These are phyloP conservation scores for Isurus oxyrinchus DNA, from an alignment of 2,113 vertebrate genomes.

Conservation along the genomic window DNA sequence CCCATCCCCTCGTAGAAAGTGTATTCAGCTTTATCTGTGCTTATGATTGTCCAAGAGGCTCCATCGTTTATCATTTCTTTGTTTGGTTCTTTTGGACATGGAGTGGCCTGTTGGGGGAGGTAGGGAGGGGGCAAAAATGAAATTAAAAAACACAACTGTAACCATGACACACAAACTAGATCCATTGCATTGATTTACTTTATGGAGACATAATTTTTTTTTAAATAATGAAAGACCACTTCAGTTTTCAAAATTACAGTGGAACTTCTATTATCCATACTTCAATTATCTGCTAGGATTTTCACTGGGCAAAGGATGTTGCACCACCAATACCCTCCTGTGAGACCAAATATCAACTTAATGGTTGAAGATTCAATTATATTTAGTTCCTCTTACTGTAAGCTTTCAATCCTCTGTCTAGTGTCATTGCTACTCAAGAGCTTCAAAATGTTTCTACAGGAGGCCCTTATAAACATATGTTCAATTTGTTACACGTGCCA, in stretches of 20 bases:
- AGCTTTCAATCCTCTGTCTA: neutral
- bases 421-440: neutral
- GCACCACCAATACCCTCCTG: neutral
- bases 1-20: conserved; percentile 99
- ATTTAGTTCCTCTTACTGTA: neutral
- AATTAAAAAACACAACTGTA: conserved; percentile 13
- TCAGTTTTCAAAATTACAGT: conserved; percentile 27
- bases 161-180: neutral
- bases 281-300: neutral
- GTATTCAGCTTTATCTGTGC: conserved; percentile 98
- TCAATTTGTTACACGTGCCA: neutral
- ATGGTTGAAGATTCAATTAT: neutral
- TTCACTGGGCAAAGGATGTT: neutral
- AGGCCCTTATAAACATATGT: neutral
- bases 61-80: conserved; percentile 99
- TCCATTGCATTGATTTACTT: neutral
- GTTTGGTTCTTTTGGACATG: conserved; percentile 99
- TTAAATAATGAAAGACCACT: neutral
- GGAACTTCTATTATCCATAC: neutral
- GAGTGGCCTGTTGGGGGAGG: conserved; percentile 75
- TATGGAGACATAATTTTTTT: neutral
- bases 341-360: neutral
- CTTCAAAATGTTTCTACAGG: neutral
- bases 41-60: conserved; percentile 99
- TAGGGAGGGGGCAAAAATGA: neutral